Conservation (phyloP, 2,888 invertebrate genomes). For the Pollenia griseotomentosa region DNA sequence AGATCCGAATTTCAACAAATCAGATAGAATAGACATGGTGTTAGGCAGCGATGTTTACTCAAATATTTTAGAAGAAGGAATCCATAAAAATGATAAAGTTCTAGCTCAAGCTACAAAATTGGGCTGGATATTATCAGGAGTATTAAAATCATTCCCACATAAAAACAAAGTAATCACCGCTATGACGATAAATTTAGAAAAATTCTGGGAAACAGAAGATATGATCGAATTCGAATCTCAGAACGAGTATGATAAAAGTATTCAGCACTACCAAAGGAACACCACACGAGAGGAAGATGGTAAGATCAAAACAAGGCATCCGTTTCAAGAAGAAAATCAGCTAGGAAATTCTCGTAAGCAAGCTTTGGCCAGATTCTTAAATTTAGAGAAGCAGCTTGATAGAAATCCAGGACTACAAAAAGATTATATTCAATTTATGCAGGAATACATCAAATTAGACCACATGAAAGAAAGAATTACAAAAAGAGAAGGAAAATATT, state of each 20-base stretch:
- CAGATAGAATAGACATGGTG: conserved; percentile 2
- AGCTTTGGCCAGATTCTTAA: too few relatives aligned
- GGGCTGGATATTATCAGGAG: neutral
- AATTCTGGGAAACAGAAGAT: conserved; percentile 8
- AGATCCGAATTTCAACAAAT: neutral
- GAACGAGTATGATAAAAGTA: neutral
- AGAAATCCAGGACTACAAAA: neutral
- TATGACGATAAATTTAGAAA: neutral
- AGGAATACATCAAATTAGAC: conserved; percentile 6
- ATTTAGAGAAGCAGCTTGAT: too few relatives aligned
- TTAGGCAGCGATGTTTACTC: neutral
- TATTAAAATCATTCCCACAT: neutral
- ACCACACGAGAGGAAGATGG: too few relatives aligned
- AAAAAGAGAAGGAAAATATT: neutral
- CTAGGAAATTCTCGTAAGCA: too few relatives aligned
- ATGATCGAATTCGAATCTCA: neutral
- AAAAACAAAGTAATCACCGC: neutral
- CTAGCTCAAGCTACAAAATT: neutral
- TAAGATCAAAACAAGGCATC: too few relatives aligned
- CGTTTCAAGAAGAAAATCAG: too few relatives aligned
- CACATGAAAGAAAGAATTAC: conserved; percentile 4
- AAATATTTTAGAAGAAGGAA: conserved; percentile 1
- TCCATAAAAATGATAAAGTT: neutral
- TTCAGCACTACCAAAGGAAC: too few relatives aligned
- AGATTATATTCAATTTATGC: conserved; percentile 5